A percentile compares a stretch with the other conserved stretches of the same genome.
Evolutionary conservation across 2,888 invertebrate genomes (phyloP).

Genomic region (Pelosia muscerda): DNA sequence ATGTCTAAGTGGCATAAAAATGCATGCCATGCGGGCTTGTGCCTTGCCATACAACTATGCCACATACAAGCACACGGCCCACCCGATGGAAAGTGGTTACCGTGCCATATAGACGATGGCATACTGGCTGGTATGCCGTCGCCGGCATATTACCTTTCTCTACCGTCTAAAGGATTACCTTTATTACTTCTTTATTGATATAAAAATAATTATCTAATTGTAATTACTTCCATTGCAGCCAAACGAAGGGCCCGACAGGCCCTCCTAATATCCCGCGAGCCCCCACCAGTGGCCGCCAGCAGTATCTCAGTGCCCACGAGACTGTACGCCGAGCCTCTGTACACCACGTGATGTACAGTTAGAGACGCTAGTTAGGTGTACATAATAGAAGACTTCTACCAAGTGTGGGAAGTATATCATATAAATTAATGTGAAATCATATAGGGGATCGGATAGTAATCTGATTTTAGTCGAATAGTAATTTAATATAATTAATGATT

Average conservation of each 20-base stretch:
- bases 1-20: no score
- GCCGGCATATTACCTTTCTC: no score
- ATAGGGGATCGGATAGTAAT: no score
- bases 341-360: constrained; percentile 69
- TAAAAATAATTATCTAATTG: background rate
- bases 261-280: constrained; percentile 66
- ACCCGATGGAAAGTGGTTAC: no score
- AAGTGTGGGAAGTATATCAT: background rate
- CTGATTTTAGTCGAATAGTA: no score
- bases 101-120: no score
- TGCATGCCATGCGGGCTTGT: no score
- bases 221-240: constrained; percentile 55
- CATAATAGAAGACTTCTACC: background rate
- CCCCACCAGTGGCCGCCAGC: constrained; percentile 66
- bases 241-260: constrained; percentile 70
- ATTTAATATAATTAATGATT: no score
- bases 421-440: background rate
- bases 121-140: no score
- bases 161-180: no score
- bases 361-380: background rate
- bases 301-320: constrained; percentile 73
- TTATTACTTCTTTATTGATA: background rate
- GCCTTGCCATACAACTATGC: no score
- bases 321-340: constrained; percentile 78
- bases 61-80: no score